Conservation (phyloP, 2,888 invertebrate genomes). For the Drosophila colorata region DNA sequence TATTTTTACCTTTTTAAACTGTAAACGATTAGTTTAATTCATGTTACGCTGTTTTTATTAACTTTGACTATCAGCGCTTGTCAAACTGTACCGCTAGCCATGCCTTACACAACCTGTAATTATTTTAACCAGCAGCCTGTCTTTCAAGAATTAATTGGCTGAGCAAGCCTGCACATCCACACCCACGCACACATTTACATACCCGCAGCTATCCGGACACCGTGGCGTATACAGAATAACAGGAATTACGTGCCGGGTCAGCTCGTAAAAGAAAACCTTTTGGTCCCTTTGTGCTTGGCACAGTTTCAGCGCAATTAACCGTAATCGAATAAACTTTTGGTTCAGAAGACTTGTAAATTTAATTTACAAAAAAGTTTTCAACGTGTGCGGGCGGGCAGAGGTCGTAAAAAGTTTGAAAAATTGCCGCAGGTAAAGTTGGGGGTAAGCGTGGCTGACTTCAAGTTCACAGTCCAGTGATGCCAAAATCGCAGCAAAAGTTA, state of each 20-base stretch:
- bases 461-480: slow-evolving; percentile 45
- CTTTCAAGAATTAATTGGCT: not conserved
- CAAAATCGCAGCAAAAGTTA: slow-evolving; percentile 39
- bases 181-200: not conserved
- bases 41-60: not conserved
- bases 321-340: slow-evolving; percentile 58
- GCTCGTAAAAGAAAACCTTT: slow-evolving; percentile 9
- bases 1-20: too few species aligned
- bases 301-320: slow-evolving; percentile 41
- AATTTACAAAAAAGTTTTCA: slow-evolving; percentile 45
- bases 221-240: not conserved
- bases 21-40: not conserved
- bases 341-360: slow-evolving; percentile 49
- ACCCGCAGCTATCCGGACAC: not conserved
- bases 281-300: slow-evolving; percentile 3
- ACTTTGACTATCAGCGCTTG: not conserved
- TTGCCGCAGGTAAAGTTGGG: slow-evolving; percentile 50
- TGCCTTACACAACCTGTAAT: not conserved
- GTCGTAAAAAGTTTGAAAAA: slow-evolving; percentile 36
- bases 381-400: slow-evolving; percentile 18
- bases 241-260: slow-evolving; percentile 10
- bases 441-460: slow-evolving; percentile 8
- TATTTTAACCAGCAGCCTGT: not conserved
- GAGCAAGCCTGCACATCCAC: not conserved
- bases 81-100: not conserved